Evolutionary conservation across 1,140 invertebrate genomes (phyloP).

Genomic region (Melitaea cinxia): DNA sequence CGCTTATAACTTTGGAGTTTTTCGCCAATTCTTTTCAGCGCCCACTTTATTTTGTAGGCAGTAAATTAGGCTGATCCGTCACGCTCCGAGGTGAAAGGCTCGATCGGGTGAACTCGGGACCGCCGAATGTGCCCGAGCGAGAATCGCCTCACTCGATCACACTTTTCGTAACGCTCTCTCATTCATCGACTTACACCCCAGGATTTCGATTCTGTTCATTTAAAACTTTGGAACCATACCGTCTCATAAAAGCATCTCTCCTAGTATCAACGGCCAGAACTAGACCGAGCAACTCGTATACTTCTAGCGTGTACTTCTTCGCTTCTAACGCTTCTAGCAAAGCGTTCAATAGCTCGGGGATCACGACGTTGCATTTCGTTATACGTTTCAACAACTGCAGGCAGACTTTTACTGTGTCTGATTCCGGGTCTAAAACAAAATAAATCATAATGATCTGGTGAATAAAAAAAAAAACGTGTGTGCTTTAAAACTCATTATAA

Average conservation of each 20-base stretch:
- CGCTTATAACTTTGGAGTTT: too few species aligned
- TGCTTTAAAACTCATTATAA: too few species aligned
- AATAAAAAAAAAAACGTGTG: too few species aligned
- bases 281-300: conserved; percentile 29
- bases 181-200: too few species aligned
- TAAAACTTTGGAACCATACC: not conserved
- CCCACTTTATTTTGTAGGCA: too few species aligned
- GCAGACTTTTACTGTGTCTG: conserved; percentile 19
- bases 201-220: not conserved
- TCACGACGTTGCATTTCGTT: conserved; percentile 30
- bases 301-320: conserved; percentile 12
- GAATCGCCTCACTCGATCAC: too few species aligned
- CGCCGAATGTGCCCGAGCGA: too few species aligned
- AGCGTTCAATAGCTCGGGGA: conserved; percentile 28
- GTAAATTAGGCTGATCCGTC: too few species aligned
- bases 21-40: too few species aligned
- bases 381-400: conserved; percentile 35
- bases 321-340: conserved; percentile 23
- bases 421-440: conserved; percentile 14
- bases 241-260: not conserved
- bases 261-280: conserved; percentile 10
- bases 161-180: too few species aligned
- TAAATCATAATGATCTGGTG: not conserved
- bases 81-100: too few species aligned
- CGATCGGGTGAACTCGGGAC: too few species aligned